phyloP scores from a whole-genome alignment of 2,113 vertebrate species.

The Spea bombifrons region DNA sequence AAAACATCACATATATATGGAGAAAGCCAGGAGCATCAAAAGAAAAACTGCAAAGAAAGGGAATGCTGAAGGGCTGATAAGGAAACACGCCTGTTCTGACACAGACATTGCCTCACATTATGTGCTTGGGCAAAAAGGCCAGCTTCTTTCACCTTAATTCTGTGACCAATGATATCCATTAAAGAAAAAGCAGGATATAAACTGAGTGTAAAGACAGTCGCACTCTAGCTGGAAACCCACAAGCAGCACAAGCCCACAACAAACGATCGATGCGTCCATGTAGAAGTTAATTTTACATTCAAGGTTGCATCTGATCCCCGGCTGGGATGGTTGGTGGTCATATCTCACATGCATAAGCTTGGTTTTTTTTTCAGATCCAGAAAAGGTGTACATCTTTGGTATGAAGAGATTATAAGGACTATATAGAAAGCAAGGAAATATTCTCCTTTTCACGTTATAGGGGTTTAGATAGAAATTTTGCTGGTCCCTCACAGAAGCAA shows the following conservation, averaged over 20 bases:
- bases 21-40: background rate
- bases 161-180: background rate
- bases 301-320: background rate
- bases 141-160: background rate
- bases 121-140: background rate
- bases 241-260: background rate
- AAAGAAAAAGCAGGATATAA: background rate
- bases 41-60: background rate
- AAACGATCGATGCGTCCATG: background rate
- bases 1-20: too few species aligned
- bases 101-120: background rate
- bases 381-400: slow-evolving; percentile 58
- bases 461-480: background rate
- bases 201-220: slow-evolving; percentile 13
- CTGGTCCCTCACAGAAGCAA: slow-evolving; percentile 22
- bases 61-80: background rate
- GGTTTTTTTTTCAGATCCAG: background rate
- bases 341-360: background rate
- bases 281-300: slow-evolving; percentile 10
- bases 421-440: too few species aligned
- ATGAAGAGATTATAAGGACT: slow-evolving; percentile 50
- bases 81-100: slow-evolving; percentile 4
- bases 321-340: background rate
- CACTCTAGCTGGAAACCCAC: background rate
- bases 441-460: too few species aligned